Evolutionary conservation across 2,113 vertebrate species (phyloP).

Genomic region (Xiphorhynchus elegans): DNA sequence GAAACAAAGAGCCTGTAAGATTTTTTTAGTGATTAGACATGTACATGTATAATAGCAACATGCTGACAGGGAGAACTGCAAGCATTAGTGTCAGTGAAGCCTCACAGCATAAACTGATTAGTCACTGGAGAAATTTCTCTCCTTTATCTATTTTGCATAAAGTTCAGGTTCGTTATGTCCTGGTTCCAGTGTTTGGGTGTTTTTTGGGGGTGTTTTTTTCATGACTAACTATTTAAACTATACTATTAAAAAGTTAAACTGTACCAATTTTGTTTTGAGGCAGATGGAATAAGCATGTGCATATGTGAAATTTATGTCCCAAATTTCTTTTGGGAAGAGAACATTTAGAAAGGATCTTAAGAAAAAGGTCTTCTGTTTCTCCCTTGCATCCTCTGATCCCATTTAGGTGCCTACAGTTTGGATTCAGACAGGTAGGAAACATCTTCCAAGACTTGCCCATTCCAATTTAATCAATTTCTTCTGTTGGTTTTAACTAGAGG

Average conservation of each 20-base stretch:
- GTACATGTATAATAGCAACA: not conserved
- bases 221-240: not conserved
- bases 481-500: not conserved
- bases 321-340: not conserved
- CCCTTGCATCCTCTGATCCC: not conserved
- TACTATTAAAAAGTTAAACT: not conserved
- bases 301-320: not conserved
- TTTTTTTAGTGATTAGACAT: not conserved
- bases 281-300: not conserved
- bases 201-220: not conserved
- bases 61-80: not conserved
- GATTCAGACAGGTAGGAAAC: not conserved
- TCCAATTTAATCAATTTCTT: not conserved
- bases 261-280: not conserved
- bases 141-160: not conserved
- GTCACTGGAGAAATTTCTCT: not conserved
- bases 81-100: not conserved
- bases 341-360: not conserved
- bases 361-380: not conserved
- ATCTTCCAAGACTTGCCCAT: not conserved
- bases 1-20: not conserved
- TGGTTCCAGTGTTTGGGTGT: not conserved
- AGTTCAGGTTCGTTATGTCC: not conserved
- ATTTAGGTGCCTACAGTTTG: not conserved
- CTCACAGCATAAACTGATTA: not conserved